Evolutionary conservation across 1,140 invertebrate genomes (phyloP), one percentile per base, ranked within the genome.

Genomic region (Hypsibius dujardini): DNA sequence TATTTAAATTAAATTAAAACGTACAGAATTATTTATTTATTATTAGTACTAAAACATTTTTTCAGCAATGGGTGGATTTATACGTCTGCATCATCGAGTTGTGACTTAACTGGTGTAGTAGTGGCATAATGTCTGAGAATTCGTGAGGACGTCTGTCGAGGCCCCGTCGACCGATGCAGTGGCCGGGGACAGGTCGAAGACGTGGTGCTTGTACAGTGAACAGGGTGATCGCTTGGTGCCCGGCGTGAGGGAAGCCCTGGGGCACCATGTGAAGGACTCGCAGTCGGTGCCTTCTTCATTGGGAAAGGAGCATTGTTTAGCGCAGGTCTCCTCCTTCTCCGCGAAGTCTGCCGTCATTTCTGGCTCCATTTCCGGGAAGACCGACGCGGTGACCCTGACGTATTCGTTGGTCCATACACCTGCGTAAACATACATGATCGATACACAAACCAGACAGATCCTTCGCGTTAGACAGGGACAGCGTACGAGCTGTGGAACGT

Each of bases 391-490:
- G n/a, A 56, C 50, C 50, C n/a, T 56, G 50, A 56, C n/a, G 50
- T 56, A 56, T 56, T 56, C 50, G n/a, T 56, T 56, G 7, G 50
- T 56, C 50, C 50, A 56, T 56, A 56, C 50, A 12, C 50, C 50
- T 56, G 50, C 50, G n/a, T 28, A 28, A 28, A 28, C 28, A 28
- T 28, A 28, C 28, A 28, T 28, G 28, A 28, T 28, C 28, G 28
- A 28, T 28, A 28, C 28, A 28, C 28, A 28, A 28, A 28, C 28
- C 28, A 28, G 28, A 28, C 28, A 28, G 28, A 28, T 28, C 28
- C 28, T 28, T 28, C 28, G 28, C 28, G 28, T 28, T 28, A 28
- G 28, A 28, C 28, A 28, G 28, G 28, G 28, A 28, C 28, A 28
- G 28, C 28, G 28, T 28, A 28, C 28, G 28, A 28, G 28, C 28